Percentiles rank a stretch among this genome's conserved stretches.
phyloP scores from a whole-genome alignment of 2,888 invertebrate genomes.

The Maniola hyperantus region DNA sequence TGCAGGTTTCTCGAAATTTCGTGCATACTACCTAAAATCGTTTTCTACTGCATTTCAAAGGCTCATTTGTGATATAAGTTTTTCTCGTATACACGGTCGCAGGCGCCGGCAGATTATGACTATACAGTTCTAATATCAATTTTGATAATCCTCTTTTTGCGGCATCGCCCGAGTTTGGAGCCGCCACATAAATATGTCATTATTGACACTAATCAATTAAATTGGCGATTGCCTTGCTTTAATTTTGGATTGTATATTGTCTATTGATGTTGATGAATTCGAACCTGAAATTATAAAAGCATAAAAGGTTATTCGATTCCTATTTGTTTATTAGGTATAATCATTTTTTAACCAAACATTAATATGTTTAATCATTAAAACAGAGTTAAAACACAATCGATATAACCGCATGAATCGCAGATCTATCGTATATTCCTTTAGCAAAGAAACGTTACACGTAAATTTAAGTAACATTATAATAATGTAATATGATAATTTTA shows the following conservation, averaged over 20 bases:
- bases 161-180: constrained; percentile 17
- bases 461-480: no score
- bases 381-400: no score
- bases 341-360: no score
- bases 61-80: constrained; percentile 61
- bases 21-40: constrained; percentile 54
- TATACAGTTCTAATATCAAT: constrained; percentile 61
- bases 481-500: no score
- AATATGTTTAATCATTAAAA: no score
- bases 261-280: no score
- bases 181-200: constrained; percentile 72
- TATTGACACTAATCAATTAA: constrained; percentile 76
- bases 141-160: constrained; percentile 63
- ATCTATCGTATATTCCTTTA: no score
- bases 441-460: no score
- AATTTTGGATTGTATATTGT: constrained; percentile 7
- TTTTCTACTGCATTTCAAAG: constrained; percentile 53
- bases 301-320: no score
- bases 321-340: no score
- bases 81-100: constrained; percentile 62
- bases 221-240: constrained; percentile 26
- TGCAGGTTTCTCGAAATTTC: not conserved
- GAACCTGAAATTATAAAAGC: no score
- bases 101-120: constrained; percentile 71
- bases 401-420: no score